phyloP scores from a whole-genome alignment of 2,888 invertebrate species.

The Deroplatys truncata region DNA sequence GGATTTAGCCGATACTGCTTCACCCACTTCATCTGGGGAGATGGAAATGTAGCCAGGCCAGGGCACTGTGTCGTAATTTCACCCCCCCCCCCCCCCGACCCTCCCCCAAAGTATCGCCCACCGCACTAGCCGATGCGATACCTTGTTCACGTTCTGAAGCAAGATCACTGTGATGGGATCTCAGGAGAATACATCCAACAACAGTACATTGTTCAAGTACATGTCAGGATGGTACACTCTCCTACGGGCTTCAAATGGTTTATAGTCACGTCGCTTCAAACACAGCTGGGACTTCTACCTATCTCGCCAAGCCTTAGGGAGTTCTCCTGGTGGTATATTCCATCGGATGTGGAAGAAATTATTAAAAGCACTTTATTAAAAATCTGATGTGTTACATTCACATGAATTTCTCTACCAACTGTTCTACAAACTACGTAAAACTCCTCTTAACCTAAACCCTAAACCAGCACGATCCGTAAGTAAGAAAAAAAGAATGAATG shows the following conservation, averaged over 20 bases:
- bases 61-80: background rate
- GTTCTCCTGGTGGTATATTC: too few relatives aligned
- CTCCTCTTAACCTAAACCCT: too few relatives aligned
- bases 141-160: background rate
- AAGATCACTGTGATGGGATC: background rate
- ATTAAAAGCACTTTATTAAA: too few relatives aligned
- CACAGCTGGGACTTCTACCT: background rate
- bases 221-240: background rate
- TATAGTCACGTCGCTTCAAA: background rate
- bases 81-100: too few relatives aligned
- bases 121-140: background rate
- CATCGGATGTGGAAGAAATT: too few relatives aligned
- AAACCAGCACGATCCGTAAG: too few relatives aligned
- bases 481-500: too few relatives aligned
- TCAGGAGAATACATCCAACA: background rate
- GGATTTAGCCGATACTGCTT: background rate
- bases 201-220: background rate
- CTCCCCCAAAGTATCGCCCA: background rate
- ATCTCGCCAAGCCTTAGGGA: background rate
- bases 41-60: background rate
- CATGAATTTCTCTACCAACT: too few relatives aligned
- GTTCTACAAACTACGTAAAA: too few relatives aligned
- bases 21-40: background rate
- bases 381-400: too few relatives aligned
- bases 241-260: background rate